Percentiles rank a stretch among this genome's conserved stretches.
These are phyloP conservation scores for Brachypterus glaber DNA, from an alignment of 2,888 invertebrate species.

Conservation along the genomic window DNA sequence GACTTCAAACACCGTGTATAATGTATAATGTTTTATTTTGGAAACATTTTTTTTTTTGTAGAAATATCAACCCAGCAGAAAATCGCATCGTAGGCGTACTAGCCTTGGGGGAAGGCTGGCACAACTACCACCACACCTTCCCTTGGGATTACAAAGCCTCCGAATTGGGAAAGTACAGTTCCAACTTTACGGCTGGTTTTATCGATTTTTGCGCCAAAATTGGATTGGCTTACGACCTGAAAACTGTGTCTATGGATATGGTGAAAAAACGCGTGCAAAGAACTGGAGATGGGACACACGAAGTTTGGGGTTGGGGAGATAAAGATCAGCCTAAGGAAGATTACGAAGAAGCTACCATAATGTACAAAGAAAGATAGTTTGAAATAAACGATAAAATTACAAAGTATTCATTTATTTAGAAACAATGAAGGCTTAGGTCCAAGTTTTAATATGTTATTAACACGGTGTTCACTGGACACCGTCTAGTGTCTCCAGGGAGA, in stretches of 20 bases:
- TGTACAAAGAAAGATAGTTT: slow-evolving; percentile 30
- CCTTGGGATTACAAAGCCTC: slow-evolving; percentile 81
- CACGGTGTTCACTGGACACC: too few relatives aligned
- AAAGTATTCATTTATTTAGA: too few relatives aligned
- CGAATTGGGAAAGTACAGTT: slow-evolving; percentile 61
- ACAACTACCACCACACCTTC: too few relatives aligned
- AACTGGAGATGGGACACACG: slow-evolving; percentile 30
- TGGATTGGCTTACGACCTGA: too few relatives aligned
- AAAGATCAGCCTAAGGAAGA: slow-evolving; percentile 48
- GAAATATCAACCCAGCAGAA: slow-evolving; percentile 61
- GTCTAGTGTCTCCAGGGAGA: too few relatives aligned
- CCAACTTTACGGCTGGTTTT: slow-evolving; percentile 66
- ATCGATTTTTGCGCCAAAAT: slow-evolving; percentile 73
- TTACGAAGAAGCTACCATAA: slow-evolving; percentile 30
- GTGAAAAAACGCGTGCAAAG: slow-evolving; percentile 56
- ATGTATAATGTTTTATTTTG: too few relatives aligned
- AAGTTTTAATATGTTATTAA: too few relatives aligned
- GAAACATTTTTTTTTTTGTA: too few relatives aligned
- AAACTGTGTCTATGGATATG: slow-evolving; percentile 59
- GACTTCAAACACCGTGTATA: too few relatives aligned
- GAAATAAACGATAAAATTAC: too few relatives aligned
- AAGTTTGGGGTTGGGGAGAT: slow-evolving; percentile 75
- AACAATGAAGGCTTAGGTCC: too few relatives aligned
- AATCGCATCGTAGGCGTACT: slow-evolving; percentile 58
- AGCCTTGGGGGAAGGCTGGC: slow-evolving; percentile 72